These are phyloP conservation scores for Tetragonula carbonaria DNA, from an alignment of 2,888 invertebrate species.

Conservation along the genomic window DNA sequence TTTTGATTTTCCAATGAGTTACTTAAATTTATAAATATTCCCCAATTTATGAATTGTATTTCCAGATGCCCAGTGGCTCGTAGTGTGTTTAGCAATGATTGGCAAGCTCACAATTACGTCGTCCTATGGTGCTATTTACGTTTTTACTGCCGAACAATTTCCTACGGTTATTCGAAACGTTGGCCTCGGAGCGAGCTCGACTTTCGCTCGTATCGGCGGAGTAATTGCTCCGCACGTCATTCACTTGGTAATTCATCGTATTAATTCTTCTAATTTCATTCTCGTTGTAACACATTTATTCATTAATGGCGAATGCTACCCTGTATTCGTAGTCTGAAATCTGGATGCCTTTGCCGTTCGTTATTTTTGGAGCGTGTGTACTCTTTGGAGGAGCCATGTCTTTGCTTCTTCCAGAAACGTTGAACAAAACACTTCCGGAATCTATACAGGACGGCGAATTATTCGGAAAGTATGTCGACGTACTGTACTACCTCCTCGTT, in stretches of 20 bases:
- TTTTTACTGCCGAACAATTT: slow-evolving; percentile 91
- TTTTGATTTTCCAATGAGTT: neutral
- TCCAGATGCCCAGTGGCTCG: slow-evolving; percentile 86
- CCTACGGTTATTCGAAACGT: slow-evolving; percentile 90
- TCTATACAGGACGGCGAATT: slow-evolving; percentile 88
- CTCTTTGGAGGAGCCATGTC: slow-evolving; percentile 86
- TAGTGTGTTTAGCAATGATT: slow-evolving; percentile 88
- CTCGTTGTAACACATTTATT: neutral
- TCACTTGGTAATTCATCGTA: slow-evolving; percentile 84
- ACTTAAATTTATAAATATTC: neutral
- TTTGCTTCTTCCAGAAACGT: slow-evolving; percentile 88
- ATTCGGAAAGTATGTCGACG: slow-evolving; percentile 85
- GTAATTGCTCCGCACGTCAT: slow-evolving; percentile 87
- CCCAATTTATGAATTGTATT: neutral
- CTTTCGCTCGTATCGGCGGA: slow-evolving; percentile 87
- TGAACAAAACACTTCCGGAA: slow-evolving; percentile 88
- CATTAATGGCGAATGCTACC: neutral
- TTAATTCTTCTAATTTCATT: neutral
- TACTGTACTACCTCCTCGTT: neutral
- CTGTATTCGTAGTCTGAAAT: slow-evolving; percentile 84
- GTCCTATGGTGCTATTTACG: slow-evolving; percentile 90
- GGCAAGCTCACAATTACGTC: slow-evolving; percentile 90
- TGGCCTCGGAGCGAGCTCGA: slow-evolving; percentile 87
- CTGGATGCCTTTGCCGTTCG: slow-evolving; percentile 86
- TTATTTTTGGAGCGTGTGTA: slow-evolving; percentile 86